Base-by-base conservation (phyloP, 2,113 vertebrate species). In the Phasianus colchicus region DNA sequence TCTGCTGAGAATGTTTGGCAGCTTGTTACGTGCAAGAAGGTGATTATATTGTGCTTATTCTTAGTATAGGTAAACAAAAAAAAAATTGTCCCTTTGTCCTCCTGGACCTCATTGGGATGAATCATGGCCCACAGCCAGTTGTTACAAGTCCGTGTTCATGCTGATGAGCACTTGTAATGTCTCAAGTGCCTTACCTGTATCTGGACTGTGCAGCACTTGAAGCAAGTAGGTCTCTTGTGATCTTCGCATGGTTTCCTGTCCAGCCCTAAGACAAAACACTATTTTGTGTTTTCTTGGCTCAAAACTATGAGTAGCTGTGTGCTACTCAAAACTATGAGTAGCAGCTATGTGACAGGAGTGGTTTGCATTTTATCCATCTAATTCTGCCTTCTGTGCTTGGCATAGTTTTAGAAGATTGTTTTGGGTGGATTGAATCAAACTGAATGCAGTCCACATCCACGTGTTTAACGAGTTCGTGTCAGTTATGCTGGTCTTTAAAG, bases 311-410 rank as follows among this genome's bases (percentile, higher is more conserved):
- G 9, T 11, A 36, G 24, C 67, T 76, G 21, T 64, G 40, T 52
- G n/a, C n/a, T n/a, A n/a, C 60, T 47, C 45, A 9, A 20, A 73
- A 38, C 34, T 6, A 8, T 43, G 45, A 76, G 9, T 11, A 73
- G 45, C 45, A 86, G 48, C 54, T 58, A 3, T 14, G 6, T 0
- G 0, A 2, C 18, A 6, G 1, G 4, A 55, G 29, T 36, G 43
- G 32, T 69, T 66, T 43, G 40, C 22, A 38, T 86, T 61, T 50
- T 52, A 22, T 34, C 13, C 16, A 16, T 67, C 54, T 45, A 17
- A 19, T 52, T 13, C 69, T 72, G 52, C 38, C 34, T n/a, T 32
- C 40, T 38, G 38, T 66, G 9, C 45, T 76, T 40, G 58, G 75
- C 27, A 61, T 19, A 21, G 36, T 30, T 36, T 50, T 40, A 57